Evolutionary conservation across 2,113 vertebrate genomes (phyloP), one percentile per base, ranked within the genome.

Genomic region (Silurus meridionalis): DNA sequence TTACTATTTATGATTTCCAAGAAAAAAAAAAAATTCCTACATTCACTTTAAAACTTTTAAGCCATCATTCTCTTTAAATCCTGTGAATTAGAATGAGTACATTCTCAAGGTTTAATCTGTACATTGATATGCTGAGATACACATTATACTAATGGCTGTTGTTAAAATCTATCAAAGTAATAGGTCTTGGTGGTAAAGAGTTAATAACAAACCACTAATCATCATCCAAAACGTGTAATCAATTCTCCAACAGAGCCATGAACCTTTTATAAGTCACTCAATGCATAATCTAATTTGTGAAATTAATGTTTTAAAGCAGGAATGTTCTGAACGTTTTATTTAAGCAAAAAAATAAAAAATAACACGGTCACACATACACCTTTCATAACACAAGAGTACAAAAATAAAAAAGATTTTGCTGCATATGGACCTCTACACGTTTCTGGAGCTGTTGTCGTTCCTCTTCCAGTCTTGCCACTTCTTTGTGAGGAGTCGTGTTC

Each of bases 401-500:
- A 75, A 52, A 75, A 50, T 3, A 21, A 61, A 46, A 50, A 55
- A 53, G 0, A 9, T 28, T 37, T n/a, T 89, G 66, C 72, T 28
- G 67, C 28, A 83, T 6, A 15, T 90, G 87, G 55, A 99, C 97
- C 97, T 97, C 92, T 80, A 95, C 90, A 91, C 96, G 93, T 83
- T 96, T 93, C 72, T 94, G 93, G 86, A 98, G 94, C 91, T 83
- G 87, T 80, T 91, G 91, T 69, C 95, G 95, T 88, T 96, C 95
- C 87, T 95, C 94, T 91, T 93, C 93, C 71, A 98, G 94, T 55
- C 19, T 93, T 5, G 89, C 48, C 64, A 96, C 60, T 50, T 97
- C 96, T 83, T 96, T 95, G 86, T 92, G 94, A 84, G 94, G 87
- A 14, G 84, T 88, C 82, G 91, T 25, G 60, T 72, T 74, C 0